Base-by-base conservation (phyloP, 2,888 invertebrate genomes). In the Nemoura dubitans region DNA sequence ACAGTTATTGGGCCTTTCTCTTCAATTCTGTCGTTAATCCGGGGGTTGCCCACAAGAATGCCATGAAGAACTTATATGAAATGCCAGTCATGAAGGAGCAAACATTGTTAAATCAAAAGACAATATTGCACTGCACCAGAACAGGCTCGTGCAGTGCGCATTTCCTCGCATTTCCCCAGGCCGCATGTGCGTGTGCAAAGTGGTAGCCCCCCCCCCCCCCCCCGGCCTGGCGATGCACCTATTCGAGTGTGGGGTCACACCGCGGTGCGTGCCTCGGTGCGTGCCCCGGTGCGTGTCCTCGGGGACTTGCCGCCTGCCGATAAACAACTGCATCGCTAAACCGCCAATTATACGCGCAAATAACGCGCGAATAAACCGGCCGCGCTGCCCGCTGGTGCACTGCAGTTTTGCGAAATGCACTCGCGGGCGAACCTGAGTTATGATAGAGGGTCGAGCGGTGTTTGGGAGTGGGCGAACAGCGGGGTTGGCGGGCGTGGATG, bases 281-380 rank as follows among this genome's bases (percentile, higher is more conserved):
- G 59, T 59, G 59, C 59, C 59, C 3, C 36, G 3, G 36, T 10
- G 59, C 21, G 59, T 59, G 59, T 14, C 59, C 1, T 14, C 2
- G 14, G 59, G 59, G 59, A 21, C 59, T 59, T 59, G 59, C 59
- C 59, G 30, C 85, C 59, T 30, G 83, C 83, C 59, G 59, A 59
- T 59, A 59, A 59, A 59, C 59, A 59, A 59, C 59, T 59, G 59
- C 59, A 59, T 36, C 59, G 59, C 59, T 59, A 59, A 59, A 59
- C 59, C 59, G 59, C 59, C 59, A 59, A 59, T 59, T 59, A 36
- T 36, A 59, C 59, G 59, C 16, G 59, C 59, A 10, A 59, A 59
- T 59, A 21, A 59, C 59, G 59, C 59, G 21, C 21, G 2, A 21
- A 59, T 59, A 59, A 21, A 21, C n/a, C 36, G 36, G 36, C 59